Percentiles rank a stretch among this genome's conserved stretches.
Evolutionary conservation across 2,797 vertebrate genomes (phyloP).

Genomic region (Poecilia velifera): DNA sequence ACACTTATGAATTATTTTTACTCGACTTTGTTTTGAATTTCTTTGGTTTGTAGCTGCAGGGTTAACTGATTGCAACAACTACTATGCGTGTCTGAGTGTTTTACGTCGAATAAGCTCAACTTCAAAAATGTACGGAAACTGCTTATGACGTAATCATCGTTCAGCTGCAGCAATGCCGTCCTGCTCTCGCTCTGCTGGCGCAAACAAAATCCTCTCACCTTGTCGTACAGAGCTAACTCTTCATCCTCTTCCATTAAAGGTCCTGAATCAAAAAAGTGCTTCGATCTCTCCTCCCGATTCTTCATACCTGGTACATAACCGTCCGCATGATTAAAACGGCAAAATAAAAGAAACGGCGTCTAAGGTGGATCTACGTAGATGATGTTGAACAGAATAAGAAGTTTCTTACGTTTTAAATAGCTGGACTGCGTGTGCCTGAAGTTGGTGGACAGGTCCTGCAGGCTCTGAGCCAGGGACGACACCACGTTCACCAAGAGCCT

Average conservation of each 20-base stretch:
- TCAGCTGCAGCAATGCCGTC: not conserved
- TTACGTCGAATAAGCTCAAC: too few species aligned
- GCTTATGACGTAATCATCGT: not conserved
- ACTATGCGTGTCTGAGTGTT: too few species aligned
- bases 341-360: not conserved
- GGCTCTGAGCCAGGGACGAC: constrained; percentile 91
- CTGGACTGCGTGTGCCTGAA: constrained; percentile 95
- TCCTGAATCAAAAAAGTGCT: constrained; percentile 97
- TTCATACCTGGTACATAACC: constrained; percentile 88
- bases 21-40: too few species aligned
- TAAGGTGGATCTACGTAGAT: not conserved
- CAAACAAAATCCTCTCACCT: constrained; percentile 76
- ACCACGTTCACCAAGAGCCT: constrained; percentile 92
- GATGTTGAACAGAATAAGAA: not conserved
- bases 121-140: not conserved
- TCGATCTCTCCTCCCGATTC: constrained; percentile 96
- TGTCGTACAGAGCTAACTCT: constrained; percentile 88
- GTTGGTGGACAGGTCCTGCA: constrained; percentile 93
- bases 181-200: not conserved
- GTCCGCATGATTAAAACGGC: not conserved
- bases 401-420: constrained; percentile 92
- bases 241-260: constrained; percentile 96
- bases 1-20: too few species aligned
- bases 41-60: too few species aligned
- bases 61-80: too few species aligned